Conservation (phyloP, 2,113 vertebrate genomes). For the Salvelinus namaycush region DNA sequence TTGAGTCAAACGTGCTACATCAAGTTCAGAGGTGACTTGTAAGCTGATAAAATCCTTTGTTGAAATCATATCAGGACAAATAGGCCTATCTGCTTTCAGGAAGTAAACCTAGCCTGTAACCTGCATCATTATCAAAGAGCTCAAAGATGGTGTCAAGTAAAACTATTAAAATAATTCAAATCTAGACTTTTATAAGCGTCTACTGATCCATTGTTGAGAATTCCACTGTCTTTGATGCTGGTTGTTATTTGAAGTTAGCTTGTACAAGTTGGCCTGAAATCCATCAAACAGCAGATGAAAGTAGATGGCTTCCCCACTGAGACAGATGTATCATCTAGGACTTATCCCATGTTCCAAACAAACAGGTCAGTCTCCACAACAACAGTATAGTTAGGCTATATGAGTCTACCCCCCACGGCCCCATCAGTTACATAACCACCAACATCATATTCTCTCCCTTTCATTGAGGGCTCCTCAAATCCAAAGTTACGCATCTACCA, state of each 20-base stretch:
- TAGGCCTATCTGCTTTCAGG: no score
- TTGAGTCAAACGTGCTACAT: not conserved
- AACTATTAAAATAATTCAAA: conserved; percentile 4
- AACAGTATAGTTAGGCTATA: not conserved
- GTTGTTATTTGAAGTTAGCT: conserved; percentile 11
- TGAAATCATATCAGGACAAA: conserved; percentile 3
- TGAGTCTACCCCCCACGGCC: not conserved
- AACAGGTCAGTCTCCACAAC: not conserved
- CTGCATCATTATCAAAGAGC: not conserved
- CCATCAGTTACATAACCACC: conserved; percentile 6
- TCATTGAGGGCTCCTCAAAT: not conserved
- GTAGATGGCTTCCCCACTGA: conserved; percentile 28
- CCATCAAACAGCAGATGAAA: conserved; percentile 7
- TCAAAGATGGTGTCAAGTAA: not conserved
- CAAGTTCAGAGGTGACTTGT: conserved; percentile 12
- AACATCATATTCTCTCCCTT: not conserved
- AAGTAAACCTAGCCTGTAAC: not conserved
- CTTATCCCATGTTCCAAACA: conserved; percentile 4
- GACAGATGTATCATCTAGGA: conserved; percentile 20
- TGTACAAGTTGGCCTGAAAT: conserved; percentile 4
- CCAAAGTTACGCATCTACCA: not conserved
- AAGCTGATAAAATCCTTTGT: conserved; percentile 3
- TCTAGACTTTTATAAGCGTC: conserved; percentile 4
- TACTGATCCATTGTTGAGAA: conserved; percentile 35
- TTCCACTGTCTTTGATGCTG: conserved; percentile 32